Base-by-base conservation (phyloP, 1,140 invertebrate species). In the Asbolus verrucosus region DNA sequence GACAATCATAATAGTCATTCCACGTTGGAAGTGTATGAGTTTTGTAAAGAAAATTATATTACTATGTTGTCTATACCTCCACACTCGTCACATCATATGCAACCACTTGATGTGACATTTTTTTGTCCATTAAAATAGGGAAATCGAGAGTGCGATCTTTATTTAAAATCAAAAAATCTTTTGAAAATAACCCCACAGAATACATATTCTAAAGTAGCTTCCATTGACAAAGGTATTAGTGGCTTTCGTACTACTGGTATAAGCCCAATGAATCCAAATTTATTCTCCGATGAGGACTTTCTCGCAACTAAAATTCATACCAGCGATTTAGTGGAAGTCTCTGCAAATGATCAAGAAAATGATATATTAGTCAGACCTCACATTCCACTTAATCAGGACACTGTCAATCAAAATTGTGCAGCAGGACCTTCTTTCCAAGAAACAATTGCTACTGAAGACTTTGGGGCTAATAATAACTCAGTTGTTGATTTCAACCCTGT, bases 1-100 rank as follows among this genome's bases (percentile, higher is more conserved):
- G 82, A 85, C 71, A 84, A 83, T 70, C 82, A 83, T 69, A 69
- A 72, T 11, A 76, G 70, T 11, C 82, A 84, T 70, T 31, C 79
- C 31, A 74, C 65, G 6, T 30, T 72, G 5, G 43, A 38, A 27
- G 62, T 46, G 18, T 74, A 73, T 62, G 31, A 74, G 13, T 73
- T 75, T 68, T 78, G 78, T 60, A 50, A 50, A 50, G 43, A 50
- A 21, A 50, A 50, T 67, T 77, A 79, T 24, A 79, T 83, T 41
- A 61, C 78, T 38, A 33, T 82, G 61, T 36, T 83, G 33, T 77
- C 76, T 14, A 73, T 83, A 41, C 79, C 77, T 46, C 80, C 79
- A 5, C 79, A 83, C 72, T 78, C 75, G 16, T 77, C 75, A 36
- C 79, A 83, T 65, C 77, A 72, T 54, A 62, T 82, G n/a, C 81